Percentiles rank a stretch among this genome's conserved stretches.
These are phyloP conservation scores for Epinephelus coioides DNA, from an alignment of 2,797 vertebrate species.

Conservation along the genomic window DNA sequence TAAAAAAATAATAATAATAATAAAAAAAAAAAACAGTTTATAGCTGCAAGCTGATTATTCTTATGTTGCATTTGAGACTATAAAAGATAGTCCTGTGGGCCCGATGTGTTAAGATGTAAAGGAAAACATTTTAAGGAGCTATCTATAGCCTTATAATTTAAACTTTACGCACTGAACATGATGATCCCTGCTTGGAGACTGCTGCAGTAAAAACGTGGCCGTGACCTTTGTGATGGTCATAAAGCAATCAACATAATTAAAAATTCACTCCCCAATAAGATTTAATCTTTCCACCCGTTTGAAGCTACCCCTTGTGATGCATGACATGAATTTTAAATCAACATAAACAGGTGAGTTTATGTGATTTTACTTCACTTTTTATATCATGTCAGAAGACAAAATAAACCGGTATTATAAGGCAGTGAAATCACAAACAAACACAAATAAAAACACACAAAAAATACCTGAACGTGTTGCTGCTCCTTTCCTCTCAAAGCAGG, in stretches of 20 bases:
- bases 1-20: background rate
- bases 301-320: background rate
- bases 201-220: background rate
- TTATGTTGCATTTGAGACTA: background rate
- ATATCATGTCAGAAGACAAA: background rate
- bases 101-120: background rate
- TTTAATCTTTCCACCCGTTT: background rate
- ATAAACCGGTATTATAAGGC: background rate
- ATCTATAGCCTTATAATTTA: background rate
- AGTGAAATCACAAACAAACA: background rate
- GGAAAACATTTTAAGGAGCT: background rate
- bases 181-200: slow-evolving; percentile 6
- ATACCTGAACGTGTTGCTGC: slow-evolving; percentile 65
- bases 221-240: slow-evolving; percentile 24
- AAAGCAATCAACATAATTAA: slow-evolving; percentile 4
- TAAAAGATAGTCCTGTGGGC: background rate
- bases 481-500: slow-evolving; percentile 23
- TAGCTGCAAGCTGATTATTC: background rate
- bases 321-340: background rate
- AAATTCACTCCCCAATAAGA: background rate
- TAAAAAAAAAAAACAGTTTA: background rate
- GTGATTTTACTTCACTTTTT: background rate
- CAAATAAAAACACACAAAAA: background rate
- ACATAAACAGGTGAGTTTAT: background rate
- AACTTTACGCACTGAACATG: background rate